phyloP scores from a whole-genome alignment of 53 echinoderm and acorn worm species.

The Antedon mediterranea region DNA sequence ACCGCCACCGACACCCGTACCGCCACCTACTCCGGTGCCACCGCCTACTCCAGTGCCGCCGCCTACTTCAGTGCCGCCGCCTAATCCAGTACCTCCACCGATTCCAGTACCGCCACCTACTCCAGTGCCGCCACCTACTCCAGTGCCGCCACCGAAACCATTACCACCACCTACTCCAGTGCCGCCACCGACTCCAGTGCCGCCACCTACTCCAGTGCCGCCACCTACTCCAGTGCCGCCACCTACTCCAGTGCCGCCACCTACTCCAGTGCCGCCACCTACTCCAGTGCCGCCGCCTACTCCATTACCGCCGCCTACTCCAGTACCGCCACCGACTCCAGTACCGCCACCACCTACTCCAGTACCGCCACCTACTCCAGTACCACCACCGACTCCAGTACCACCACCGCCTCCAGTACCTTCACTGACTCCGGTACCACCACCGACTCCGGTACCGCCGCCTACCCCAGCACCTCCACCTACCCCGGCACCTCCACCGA shows the following conservation, averaged over 20 bases:
- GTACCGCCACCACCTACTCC: neutral
- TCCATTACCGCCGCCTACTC: neutral
- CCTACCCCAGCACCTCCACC: neutral
- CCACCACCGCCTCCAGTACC: neutral
- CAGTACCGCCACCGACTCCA: neutral
- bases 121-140: neutral
- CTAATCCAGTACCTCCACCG: neutral
- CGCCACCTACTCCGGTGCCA: neutral
- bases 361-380: neutral
- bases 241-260: neutral
- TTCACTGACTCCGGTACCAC: neutral
- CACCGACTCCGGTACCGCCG: neutral
- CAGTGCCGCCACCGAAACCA: neutral
- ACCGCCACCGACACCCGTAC: neutral
- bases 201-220: neutral
- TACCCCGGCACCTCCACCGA: conserved; percentile 4
- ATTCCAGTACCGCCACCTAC: conserved; percentile 6
- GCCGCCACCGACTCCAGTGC: neutral
- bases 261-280: neutral
- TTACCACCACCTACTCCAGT: neutral
- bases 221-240: neutral
- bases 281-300: neutral
- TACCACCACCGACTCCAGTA: neutral
- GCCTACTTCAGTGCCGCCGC: neutral
- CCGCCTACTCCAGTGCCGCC: neutral